These are phyloP conservation scores for Hippocampus mohnikei DNA, from an alignment of 2,113 vertebrate genomes.

Conservation along the genomic window DNA sequence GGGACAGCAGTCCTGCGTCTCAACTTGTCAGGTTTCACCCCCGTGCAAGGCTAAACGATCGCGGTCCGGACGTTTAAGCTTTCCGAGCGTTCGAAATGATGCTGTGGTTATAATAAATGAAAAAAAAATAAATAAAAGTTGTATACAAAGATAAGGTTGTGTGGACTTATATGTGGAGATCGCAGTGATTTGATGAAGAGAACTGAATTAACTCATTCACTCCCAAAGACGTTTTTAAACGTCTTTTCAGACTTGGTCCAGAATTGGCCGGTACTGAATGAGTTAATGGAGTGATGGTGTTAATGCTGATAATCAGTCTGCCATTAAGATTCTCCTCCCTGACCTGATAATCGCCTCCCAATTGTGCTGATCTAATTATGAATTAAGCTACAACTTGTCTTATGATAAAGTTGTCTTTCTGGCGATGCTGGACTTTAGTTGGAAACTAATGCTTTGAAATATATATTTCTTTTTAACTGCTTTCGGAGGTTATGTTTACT, in stretches of 20 bases:
- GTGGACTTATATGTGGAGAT: constrained; percentile 13
- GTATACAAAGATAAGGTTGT: neutral
- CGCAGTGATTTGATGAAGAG: constrained; percentile 27
- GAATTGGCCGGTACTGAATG: constrained; percentile 49
- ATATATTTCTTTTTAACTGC: neutral
- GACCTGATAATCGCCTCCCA: constrained; percentile 55
- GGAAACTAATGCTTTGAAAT: too few relatives aligned
- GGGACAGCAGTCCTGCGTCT: constrained; percentile 40
- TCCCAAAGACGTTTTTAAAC: constrained; percentile 2
- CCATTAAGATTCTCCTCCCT: constrained; percentile 56
- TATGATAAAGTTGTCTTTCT: constrained; percentile 51
- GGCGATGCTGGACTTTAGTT: neutral
- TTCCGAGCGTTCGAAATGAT: neutral
- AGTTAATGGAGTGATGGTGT: constrained; percentile 46
- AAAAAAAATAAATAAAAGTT: neutral
- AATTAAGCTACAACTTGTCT: constrained; percentile 60
- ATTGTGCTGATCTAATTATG: constrained; percentile 69
- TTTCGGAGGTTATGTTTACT: constrained; percentile 19
- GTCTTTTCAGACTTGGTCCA: neutral
- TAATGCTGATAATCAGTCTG: constrained; percentile 60
- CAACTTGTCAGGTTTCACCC: constrained; percentile 44
- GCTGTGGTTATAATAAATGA: neutral
- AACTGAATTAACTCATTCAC: too few relatives aligned
- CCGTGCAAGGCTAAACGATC: constrained; percentile 30
- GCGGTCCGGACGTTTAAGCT: neutral